Evolutionary conservation across 1,140 invertebrate species (phyloP), one percentile per base, ranked within the genome.

Genomic region (Drosophila albomicans): DNA sequence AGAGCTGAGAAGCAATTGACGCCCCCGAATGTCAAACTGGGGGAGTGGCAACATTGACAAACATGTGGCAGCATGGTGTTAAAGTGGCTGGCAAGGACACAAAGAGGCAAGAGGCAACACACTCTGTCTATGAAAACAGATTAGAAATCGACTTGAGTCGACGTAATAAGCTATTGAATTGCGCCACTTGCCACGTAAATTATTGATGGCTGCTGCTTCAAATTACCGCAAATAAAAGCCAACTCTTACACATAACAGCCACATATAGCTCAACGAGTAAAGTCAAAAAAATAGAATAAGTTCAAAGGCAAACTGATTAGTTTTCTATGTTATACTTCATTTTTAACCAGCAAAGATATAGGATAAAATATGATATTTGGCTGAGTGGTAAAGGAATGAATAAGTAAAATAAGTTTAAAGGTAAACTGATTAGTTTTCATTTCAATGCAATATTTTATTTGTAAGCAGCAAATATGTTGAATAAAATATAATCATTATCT

Each of bases 101-200:
- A 25, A 25, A 25, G 30, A 38, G 7, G 35, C 30, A 35, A 28
- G 16, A 1, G 10, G 43, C 43, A 35, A 20, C 51, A 43, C 45
- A 48, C 35, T 7, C 10, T 10, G 5, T 35, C 41, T 20, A 46
- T 62, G 66, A 61, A 69, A 69, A 58, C 71, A 74, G 57, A 69
- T 74, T 62, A 69, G 65, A 74, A 74, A 74, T 68, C 61, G 71
- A 74, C 66, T 61, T 41, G 13, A 25, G 7, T 51, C 35, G 41
- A 71, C 43, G 58, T 58, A 58, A 51, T 52, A 56, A 28, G 20
- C 16, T 63, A 54, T 63, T 51, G 52, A 65, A 65, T 58, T 65
- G 59, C 20, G 25, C 30, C n/a, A 48, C 63, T 66, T n/a, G 54
- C 28, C 48, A 65, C 38, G n/a, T 68, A 54, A 43, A 74, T 62